A percentile compares a stretch with the other conserved stretches of the same genome.
Evolutionary conservation across 1,140 invertebrate genomes (phyloP).

Genomic region (Olivierus martensii): DNA sequence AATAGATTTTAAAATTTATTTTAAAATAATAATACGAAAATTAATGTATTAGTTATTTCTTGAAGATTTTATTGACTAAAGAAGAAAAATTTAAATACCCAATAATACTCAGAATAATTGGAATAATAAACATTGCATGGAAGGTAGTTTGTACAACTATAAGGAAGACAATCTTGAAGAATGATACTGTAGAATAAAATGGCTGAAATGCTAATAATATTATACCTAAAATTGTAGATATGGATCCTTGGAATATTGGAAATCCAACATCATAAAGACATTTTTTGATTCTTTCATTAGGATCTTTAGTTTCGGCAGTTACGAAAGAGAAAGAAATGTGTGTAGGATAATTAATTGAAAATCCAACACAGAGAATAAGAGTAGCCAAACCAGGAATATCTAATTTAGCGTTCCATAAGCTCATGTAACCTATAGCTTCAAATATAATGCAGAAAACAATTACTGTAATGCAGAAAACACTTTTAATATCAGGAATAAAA

Average conservation of each 20-base stretch:
- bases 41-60: no score
- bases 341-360: constrained; percentile 92
- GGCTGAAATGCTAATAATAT: neutral
- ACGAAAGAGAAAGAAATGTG: constrained; percentile 76
- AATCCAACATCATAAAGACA: neutral
- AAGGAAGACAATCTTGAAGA: neutral
- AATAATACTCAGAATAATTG: no score
- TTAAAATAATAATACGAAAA: no score
- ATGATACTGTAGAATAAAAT: constrained; percentile 28
- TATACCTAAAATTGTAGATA: neutral
- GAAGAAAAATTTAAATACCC: no score
- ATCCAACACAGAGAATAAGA: constrained; percentile 95
- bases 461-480: constrained; percentile 86
- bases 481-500: constrained; percentile 86
- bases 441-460: constrained; percentile 88
- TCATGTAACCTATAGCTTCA: constrained; percentile 94
- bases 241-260: neutral
- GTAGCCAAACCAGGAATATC: constrained; percentile 98
- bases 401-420: constrained; percentile 82
- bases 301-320: neutral
- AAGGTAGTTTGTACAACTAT: neutral
- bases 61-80: no score
- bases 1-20: no score
- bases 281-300: constrained; percentile 4
- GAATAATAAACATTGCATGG: no score